Percentiles rank a stretch among this genome's conserved stretches.
phyloP scores from a whole-genome alignment of 2,113 vertebrate genomes.

The Xenotilapia flavipinnis region DNA sequence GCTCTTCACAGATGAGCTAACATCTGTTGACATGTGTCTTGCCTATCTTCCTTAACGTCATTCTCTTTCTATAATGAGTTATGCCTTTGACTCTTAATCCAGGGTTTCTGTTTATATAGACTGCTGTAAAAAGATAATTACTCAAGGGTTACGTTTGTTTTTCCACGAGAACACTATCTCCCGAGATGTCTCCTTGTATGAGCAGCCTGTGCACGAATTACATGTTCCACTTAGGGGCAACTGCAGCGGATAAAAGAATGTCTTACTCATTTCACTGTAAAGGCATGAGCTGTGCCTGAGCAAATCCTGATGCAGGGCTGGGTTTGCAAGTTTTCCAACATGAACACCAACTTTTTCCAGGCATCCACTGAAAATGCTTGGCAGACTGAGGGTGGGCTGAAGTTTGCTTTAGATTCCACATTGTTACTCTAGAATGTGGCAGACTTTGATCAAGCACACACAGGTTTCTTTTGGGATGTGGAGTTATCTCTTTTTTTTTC shows the following conservation, averaged over 20 bases:
- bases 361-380: slow-evolving; percentile 52
- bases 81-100: background rate
- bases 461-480: background rate
- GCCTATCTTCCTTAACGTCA: background rate
- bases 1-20: slow-evolving; percentile 4
- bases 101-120: background rate
- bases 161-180: background rate
- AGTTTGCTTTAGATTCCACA: slow-evolving; percentile 28
- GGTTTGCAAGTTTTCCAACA: slow-evolving; percentile 56
- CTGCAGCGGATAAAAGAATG: slow-evolving; percentile 21
- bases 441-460: background rate
- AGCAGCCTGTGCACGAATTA: background rate
- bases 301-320: slow-evolving; percentile 26
- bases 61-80: background rate
- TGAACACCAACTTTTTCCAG: slow-evolving; percentile 60
- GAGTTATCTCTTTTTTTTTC: background rate
- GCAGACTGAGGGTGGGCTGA: slow-evolving; percentile 20
- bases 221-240: slow-evolving; percentile 10
- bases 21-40: slow-evolving; percentile 6
- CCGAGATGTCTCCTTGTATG: background rate
- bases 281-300: slow-evolving; percentile 48
- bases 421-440: background rate
- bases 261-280: slow-evolving; percentile 54
- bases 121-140: background rate
- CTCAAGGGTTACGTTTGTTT: background rate